phyloP scores from a whole-genome alignment of 2,888 invertebrate genomes.

The Uropetala carovei region DNA sequence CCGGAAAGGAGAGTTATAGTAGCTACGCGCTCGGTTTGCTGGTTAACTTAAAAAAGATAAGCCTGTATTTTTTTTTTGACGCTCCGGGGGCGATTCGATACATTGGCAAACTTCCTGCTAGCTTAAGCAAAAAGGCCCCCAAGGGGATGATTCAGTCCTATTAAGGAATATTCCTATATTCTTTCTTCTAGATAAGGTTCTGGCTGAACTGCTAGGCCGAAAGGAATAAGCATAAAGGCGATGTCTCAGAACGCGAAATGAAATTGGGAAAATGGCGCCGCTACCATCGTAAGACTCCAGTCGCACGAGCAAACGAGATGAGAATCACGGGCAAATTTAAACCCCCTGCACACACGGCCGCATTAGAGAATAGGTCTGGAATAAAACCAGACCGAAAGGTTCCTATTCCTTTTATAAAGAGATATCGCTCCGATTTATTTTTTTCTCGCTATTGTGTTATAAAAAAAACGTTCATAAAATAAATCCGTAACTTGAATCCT shows the following conservation, averaged over 20 bases:
- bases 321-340: too few species aligned
- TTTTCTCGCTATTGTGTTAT: too few species aligned
- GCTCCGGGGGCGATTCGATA: conserved; percentile 3
- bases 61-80: not conserved
- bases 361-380: too few species aligned
- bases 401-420: too few species aligned
- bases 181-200: not conserved
- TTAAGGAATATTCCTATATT: not conserved
- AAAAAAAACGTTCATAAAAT: too few species aligned
- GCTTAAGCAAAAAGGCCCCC: not conserved
- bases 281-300: not conserved
- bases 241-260: not conserved
- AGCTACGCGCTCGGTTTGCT: not conserved
- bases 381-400: too few species aligned
- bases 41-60: conserved; percentile 21
- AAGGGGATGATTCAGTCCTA: not conserved
- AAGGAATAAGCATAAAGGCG: not conserved
- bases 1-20: not conserved
- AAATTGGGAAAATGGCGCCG: not conserved
- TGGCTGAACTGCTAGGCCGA: not conserved
- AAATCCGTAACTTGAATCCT: too few species aligned
- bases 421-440: too few species aligned
- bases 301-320: too few species aligned
- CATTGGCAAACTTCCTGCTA: conserved; percentile 27
- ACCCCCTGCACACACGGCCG: too few species aligned